These are phyloP conservation scores for Apoda limacodes DNA, from an alignment of 2,888 invertebrate genomes.

Conservation along the genomic window DNA sequence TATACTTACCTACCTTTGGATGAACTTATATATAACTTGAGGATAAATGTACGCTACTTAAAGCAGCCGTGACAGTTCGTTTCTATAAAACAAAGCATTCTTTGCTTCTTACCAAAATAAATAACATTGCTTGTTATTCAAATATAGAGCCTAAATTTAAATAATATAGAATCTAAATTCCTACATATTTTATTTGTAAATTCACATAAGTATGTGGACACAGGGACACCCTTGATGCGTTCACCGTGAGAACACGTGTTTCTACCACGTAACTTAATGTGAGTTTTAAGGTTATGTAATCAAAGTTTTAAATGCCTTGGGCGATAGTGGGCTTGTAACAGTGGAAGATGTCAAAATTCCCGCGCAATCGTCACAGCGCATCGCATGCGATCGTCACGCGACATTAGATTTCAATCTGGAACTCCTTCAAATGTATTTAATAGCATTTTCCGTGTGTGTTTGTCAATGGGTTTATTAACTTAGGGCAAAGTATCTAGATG, in stretches of 20 bases:
- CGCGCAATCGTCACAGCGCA: conserved; percentile 34
- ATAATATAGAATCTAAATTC: no score
- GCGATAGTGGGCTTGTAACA: conserved; percentile 6
- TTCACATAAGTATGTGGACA: no score
- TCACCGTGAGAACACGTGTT: conserved; percentile 33
- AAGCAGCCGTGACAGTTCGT: conserved; percentile 20
- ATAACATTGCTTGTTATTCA: no score
- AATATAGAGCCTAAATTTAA: no score
- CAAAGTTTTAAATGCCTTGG: conserved; percentile 20
- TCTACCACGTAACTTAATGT: conserved; percentile 12
- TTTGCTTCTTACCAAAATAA: conserved; percentile 4
- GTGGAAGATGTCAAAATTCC: conserved; percentile 30
- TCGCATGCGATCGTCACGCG: conserved; percentile 49
- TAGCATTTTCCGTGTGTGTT: conserved; percentile 35
- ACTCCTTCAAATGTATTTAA: conserved; percentile 50
- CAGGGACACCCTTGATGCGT: no score
- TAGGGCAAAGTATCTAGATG: no score
- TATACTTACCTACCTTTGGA: no score
- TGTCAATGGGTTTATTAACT: conserved; percentile 19
- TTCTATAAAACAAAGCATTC: conserved; percentile 16
- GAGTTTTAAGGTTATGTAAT: conserved; percentile 10
- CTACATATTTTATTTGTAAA: no score
- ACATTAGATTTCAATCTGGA: conserved; percentile 59
- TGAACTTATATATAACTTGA: no score
- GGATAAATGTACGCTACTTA: not conserved